These are phyloP conservation scores for Phylloscopus whistleri DNA, from an alignment of 2,113 vertebrate genomes.

Conservation along the genomic window DNA sequence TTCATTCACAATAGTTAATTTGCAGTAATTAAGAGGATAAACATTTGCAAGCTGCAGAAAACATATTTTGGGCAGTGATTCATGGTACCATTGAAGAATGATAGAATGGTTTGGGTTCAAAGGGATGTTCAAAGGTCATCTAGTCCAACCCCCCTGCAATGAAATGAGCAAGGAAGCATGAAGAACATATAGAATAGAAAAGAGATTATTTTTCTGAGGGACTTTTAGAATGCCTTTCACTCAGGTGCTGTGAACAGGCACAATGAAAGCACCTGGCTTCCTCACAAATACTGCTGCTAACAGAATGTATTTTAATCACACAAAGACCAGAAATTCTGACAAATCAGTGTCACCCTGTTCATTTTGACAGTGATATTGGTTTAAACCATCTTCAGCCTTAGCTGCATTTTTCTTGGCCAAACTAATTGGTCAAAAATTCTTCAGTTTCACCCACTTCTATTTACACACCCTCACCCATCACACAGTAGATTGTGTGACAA, in stretches of 20 bases:
- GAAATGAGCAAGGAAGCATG: not conserved
- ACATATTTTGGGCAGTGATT: not conserved
- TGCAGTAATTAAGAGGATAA: not conserved
- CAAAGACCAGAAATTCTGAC: not conserved
- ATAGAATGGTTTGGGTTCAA: not conserved
- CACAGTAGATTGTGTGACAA: not conserved
- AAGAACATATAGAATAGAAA: not conserved
- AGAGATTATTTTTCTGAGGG: not conserved
- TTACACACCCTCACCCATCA: accelerated
- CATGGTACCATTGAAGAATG: not conserved
- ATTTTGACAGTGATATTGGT: not conserved
- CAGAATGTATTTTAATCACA: not conserved
- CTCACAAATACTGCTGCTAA: not conserved
- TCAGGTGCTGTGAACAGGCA: not conserved
- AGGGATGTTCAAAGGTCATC: not conserved
- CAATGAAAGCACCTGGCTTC: not conserved
- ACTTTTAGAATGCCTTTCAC: not conserved
- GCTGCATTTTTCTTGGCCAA: not conserved
- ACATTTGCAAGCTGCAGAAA: not conserved
- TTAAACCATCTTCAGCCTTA: not conserved
- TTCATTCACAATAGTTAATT: not conserved
- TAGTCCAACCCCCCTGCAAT: not conserved
- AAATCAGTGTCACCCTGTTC: not conserved
- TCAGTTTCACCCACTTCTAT: not conserved
- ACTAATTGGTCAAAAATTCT: not conserved